Conservation (phyloP, 1,140 invertebrate genomes). For the Camponotus vicinus region DNA sequence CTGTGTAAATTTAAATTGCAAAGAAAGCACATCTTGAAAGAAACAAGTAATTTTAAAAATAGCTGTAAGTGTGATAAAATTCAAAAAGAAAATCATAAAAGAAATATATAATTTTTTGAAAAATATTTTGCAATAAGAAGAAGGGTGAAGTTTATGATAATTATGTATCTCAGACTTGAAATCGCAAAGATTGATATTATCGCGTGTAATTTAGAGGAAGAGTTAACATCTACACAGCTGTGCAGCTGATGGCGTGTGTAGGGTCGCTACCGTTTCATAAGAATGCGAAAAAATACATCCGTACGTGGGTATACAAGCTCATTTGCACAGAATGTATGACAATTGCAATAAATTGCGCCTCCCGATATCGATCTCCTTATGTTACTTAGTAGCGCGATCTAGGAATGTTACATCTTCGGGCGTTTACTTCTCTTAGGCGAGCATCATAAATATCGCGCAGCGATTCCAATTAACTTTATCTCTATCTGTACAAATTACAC, state of each 20-base stretch:
- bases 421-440: not conserved
- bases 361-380: conserved; percentile 69
- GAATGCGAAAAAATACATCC: not conserved
- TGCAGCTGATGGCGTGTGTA: not conserved
- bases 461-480: conserved; percentile 73
- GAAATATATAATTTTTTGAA: too few relatives aligned
- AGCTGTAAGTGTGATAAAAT: too few relatives aligned
- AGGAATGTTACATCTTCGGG: conserved; percentile 53
- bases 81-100: too few relatives aligned
- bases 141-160: not conserved
- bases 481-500: conserved; percentile 71
- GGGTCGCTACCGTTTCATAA: not conserved
- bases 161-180: not conserved
- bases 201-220: not conserved
- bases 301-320: conserved; percentile 39
- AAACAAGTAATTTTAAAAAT: not conserved
- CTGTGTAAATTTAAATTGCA: not conserved
- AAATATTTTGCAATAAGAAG: too few relatives aligned
- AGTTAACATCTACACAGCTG: not conserved
- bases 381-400: conserved; percentile 71
- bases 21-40: not conserved
- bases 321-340: conserved; percentile 74
- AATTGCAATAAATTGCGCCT: conserved; percentile 68
- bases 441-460: conserved; percentile 67
- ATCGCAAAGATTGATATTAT: not conserved